Conservation (phyloP, 2,797 vertebrate species). For the Austrolebias charrua region DNA sequence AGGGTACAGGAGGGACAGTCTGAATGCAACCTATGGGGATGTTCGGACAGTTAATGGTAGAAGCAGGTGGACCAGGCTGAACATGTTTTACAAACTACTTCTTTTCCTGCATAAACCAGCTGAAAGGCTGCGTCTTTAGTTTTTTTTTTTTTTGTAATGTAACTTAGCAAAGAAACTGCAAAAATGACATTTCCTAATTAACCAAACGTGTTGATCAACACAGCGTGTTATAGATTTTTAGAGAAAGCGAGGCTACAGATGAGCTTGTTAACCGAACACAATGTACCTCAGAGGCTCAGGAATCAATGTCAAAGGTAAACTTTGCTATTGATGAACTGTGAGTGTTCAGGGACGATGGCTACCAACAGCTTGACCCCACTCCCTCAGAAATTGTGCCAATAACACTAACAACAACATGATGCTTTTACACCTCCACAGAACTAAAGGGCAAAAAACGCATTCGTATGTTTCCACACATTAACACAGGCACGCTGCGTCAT, state of each 20-base stretch:
- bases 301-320: constrained; percentile 54
- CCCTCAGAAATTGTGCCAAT: constrained; percentile 19
- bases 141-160: not conserved
- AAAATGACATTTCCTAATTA: constrained; percentile 12
- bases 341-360: constrained; percentile 60
- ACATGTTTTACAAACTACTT: not conserved
- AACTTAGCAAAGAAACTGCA: constrained; percentile 6
- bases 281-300: constrained; percentile 44
- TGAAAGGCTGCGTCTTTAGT: not conserved
- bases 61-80: too few species aligned
- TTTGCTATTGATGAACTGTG: constrained; percentile 50
- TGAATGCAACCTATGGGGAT: too few species aligned
- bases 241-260: constrained; percentile 26
- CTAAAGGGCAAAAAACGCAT: constrained; percentile 33
- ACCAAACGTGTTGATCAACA: constrained; percentile 14
- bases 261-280: constrained; percentile 56
- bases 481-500: constrained; percentile 51
- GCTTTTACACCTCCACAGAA: constrained; percentile 34
- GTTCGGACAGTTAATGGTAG: too few species aligned
- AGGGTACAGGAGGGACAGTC: too few species aligned
- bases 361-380: constrained; percentile 32
- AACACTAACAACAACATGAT: constrained; percentile 39
- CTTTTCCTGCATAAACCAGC: not conserved
- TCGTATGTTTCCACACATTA: constrained; percentile 25
- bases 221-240: constrained; percentile 8